Evolutionary conservation across 2,888 invertebrate genomes (phyloP).

Genomic region (Pilophorus perplexus): DNA sequence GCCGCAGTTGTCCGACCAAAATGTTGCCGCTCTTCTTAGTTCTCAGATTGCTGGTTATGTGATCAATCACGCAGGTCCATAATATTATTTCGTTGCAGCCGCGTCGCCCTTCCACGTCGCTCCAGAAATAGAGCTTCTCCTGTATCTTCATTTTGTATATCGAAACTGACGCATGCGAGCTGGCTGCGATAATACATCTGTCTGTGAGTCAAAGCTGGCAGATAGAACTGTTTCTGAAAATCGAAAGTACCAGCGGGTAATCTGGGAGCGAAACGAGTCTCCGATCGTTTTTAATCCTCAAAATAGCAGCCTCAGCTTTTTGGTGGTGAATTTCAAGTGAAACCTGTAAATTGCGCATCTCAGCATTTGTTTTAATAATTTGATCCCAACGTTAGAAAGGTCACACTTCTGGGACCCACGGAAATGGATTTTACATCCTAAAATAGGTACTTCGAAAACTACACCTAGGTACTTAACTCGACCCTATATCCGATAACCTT

Average conservation of each 20-base stretch:
- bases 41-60: too few species aligned
- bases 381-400: constrained; percentile 3
- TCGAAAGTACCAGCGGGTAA: constrained; percentile 8
- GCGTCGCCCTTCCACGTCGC: background rate
- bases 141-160: too few species aligned
- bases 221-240: constrained; percentile 19
- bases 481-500: too few species aligned
- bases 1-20: too few species aligned
- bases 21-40: too few species aligned
- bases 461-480: too few species aligned
- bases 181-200: background rate
- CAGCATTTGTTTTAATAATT: background rate
- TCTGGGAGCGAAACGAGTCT: background rate
- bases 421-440: too few species aligned
- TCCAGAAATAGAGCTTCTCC: background rate
- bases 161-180: too few species aligned
- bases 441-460: too few species aligned
- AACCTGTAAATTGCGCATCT: background rate
- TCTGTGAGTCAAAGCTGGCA: constrained; percentile 9
- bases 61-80: too few species aligned
- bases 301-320: constrained; percentile 12
- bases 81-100: background rate
- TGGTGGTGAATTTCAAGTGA: constrained; percentile 1
- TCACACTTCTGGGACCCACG: too few species aligned
- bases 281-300: constrained; percentile 3